Evolutionary conservation across 2,797 vertebrate species (phyloP).

Genomic region (Mareca strepera): DNA sequence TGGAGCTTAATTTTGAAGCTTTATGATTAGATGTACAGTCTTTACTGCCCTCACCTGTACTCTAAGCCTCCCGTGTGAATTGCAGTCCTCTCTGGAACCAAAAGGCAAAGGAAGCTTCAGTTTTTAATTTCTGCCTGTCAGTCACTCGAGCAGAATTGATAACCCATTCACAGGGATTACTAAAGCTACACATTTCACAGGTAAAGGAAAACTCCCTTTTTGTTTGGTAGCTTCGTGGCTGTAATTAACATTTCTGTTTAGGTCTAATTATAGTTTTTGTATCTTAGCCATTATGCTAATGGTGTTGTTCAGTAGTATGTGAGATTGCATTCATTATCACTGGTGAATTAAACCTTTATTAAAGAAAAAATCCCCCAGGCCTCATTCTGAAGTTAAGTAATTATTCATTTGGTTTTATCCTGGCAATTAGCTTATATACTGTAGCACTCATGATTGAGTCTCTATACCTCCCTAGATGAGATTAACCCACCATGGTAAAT

Average conservation of each 20-base stretch:
- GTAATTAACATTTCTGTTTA: constrained; percentile 85
- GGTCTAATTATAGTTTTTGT: constrained; percentile 89
- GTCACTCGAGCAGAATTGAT: background rate
- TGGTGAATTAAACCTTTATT: constrained; percentile 90
- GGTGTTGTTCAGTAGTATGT: constrained; percentile 85
- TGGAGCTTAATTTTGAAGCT: constrained; percentile 8
- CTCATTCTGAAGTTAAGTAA: constrained; percentile 86
- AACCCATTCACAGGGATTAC: background rate
- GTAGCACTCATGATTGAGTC: constrained; percentile 81
- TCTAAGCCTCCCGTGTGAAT: background rate
- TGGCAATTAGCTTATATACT: constrained; percentile 86
- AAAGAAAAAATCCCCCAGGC: constrained; percentile 86
- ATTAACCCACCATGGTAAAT: constrained; percentile 82
- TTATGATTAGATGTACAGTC: background rate
- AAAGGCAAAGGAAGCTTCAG: background rate
- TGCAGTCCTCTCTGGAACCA: background rate
- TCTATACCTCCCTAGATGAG: constrained; percentile 82
- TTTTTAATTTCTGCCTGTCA: constrained; percentile 61
- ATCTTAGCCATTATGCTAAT: constrained; percentile 87
- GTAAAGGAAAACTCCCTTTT: constrained; percentile 70
- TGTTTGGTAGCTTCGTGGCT: constrained; percentile 79
- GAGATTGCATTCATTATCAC: constrained; percentile 89
- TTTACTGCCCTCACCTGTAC: background rate
- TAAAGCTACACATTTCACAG: constrained; percentile 32
- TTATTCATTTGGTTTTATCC: constrained; percentile 88